Conservation (phyloP, 2,888 invertebrate genomes). For the Cenopis cana region DNA sequence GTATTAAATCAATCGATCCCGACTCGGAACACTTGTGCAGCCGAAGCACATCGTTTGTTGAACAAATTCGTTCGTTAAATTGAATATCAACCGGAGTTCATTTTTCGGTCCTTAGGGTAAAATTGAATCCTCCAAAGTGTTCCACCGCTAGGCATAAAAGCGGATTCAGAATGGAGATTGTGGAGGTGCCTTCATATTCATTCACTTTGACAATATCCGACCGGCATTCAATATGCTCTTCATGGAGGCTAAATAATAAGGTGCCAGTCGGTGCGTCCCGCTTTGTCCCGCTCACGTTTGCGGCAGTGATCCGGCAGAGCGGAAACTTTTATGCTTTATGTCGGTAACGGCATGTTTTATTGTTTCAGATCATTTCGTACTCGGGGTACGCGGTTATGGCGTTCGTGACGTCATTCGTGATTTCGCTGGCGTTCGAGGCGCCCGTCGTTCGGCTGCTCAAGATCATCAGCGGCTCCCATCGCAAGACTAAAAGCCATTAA, state of each 20-base stretch:
- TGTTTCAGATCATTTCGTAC: slow-evolving; percentile 82
- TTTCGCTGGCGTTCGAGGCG: slow-evolving; percentile 92
- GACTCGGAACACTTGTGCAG: slow-evolving; percentile 20
- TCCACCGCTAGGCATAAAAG: slow-evolving; percentile 47
- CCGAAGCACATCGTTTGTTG: slow-evolving; percentile 36
- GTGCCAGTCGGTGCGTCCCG: slow-evolving; percentile 23
- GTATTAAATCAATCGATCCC: slow-evolving; percentile 38
- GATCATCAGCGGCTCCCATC: slow-evolving; percentile 79
- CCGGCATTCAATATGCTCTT: slow-evolving; percentile 38
- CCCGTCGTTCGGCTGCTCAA: slow-evolving; percentile 92
- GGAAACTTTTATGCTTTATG: slow-evolving; percentile 29
- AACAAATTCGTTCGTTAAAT: slow-evolving; percentile 38
- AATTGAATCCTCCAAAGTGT: slow-evolving; percentile 47
- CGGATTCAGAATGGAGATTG: slow-evolving; percentile 50
- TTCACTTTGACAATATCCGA: slow-evolving; percentile 51
- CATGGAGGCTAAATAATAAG: slow-evolving; percentile 36
- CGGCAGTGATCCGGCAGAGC: not conserved
- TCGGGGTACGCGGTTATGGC: slow-evolving; percentile 92
- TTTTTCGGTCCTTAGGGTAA: slow-evolving; percentile 39
- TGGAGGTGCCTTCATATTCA: slow-evolving; percentile 50
- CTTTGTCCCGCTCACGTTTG: slow-evolving; percentile 19
- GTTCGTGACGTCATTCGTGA: slow-evolving; percentile 89
- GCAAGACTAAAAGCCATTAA: slow-evolving; percentile 67
- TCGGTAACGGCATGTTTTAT: slow-evolving; percentile 40
- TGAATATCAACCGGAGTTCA: slow-evolving; percentile 45